phyloP scores from a whole-genome alignment of 2,113 vertebrate genomes.

The Sinocyclocheilus maitianheensis region DNA sequence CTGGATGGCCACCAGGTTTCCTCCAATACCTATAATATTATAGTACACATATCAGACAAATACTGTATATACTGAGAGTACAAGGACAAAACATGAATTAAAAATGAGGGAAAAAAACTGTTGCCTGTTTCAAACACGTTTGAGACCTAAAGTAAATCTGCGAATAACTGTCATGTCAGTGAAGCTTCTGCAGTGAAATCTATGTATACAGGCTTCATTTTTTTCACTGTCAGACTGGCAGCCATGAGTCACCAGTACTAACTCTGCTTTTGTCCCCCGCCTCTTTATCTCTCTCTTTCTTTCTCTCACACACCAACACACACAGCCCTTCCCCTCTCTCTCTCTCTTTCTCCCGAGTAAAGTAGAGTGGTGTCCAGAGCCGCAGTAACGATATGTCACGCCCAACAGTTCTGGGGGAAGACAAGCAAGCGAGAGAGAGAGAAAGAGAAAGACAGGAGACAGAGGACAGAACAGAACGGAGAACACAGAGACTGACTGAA shows the following conservation, averaged over 20 bases:
- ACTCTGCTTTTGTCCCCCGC: conserved; percentile 4
- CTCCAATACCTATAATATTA: conserved; percentile 86
- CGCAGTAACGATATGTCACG: conserved; percentile 39
- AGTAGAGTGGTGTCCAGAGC: conserved; percentile 39
- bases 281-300: not conserved
- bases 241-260: conserved; percentile 24
- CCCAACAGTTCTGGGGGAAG: conserved; percentile 25
- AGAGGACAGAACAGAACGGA: not conserved
- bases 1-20: conserved; percentile 97
- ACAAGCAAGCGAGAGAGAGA: not conserved
- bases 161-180: not conserved
- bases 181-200: conserved; percentile 7
- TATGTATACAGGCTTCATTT: not conserved
- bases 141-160: not conserved
- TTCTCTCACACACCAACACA: not conserved
- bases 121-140: not conserved
- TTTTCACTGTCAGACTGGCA: conserved; percentile 9
- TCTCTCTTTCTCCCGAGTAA: not conserved
- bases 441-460: not conserved
- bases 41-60: not conserved
- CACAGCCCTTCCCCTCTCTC: not conserved
- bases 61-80: not conserved
- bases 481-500: not conserved
- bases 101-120: not conserved
- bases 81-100: not conserved